Evolutionary conservation across 2,113 vertebrate genomes (phyloP), one percentile per base, ranked within the genome.

Genomic region (Zapus hudsonius): DNA sequence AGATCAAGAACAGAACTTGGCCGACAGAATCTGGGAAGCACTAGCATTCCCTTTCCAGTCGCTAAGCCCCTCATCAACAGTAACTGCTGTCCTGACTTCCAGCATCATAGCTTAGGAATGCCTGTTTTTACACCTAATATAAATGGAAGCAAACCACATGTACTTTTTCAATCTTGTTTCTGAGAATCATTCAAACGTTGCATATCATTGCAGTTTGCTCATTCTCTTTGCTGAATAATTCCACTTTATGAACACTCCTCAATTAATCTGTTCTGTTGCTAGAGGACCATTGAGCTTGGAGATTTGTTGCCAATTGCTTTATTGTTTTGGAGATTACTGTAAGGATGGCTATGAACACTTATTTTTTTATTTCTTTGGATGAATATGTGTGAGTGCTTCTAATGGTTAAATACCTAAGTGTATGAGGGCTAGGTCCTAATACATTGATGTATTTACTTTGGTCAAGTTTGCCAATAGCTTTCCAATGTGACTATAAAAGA

Each of bases 301-400:
- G 29, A 5, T 55, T 93, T 80, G 27, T 74, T 83, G 36, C 27
- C 23, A 55, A 17, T 47, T 72, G 12, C 25, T 91, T 57, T 57
- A 17, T 47, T 72, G 12, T 29, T 91, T 57, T 57, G 29, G 13
- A 25, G 64, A 27, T 79, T 61, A 79, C 23, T 40, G 89, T 40
- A 4, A 73, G 3, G 7, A 0, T 63, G 64, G 36, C 19, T 87
- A 17, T 33, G 31, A 52, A 84, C 23, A 86, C 57, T 59, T 20
- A 52, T 52, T 52, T 67, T 83, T 78, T 92, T 47, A 47, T 79
- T 79, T 91, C 19, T 75, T 92, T 90, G 83, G 13, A 13, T 76
- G 67, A 67, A 66, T 13, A 40, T 13, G 4, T 85, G 31, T 80
- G n/a, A 88, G 8, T 22, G 38, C 90, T 88, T 95, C 25, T 90